Conservation (phyloP, 2,888 invertebrate genomes). For the Lepidocyrtoides sp. region DNA sequence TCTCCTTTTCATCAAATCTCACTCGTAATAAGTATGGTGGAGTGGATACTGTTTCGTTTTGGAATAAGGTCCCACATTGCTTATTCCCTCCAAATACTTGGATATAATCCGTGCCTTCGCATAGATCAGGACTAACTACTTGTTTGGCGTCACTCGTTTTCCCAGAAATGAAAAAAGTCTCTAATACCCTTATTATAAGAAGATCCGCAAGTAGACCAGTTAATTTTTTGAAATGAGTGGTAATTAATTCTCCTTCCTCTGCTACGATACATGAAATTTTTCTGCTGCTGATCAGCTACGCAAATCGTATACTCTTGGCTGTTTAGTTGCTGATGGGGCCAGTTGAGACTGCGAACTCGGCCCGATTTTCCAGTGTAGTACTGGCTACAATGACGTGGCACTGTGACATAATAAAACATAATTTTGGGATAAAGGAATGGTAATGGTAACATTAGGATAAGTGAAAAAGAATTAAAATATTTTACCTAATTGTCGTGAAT, state of each 20-base stretch:
- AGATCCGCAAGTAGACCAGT: slow-evolving; percentile 52
- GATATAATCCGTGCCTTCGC: slow-evolving; percentile 41
- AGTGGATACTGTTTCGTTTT: neutral
- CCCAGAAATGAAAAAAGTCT: slow-evolving; percentile 64
- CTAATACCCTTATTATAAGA: neutral
- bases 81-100: slow-evolving; percentile 70
- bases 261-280: neutral
- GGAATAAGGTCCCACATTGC: slow-evolving; percentile 69
- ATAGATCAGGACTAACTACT: neutral
- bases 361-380: slow-evolving; percentile 11
- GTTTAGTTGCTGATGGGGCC: slow-evolving; percentile 71
- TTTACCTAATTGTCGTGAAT: slow-evolving; percentile 62
- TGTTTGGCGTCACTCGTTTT: neutral
- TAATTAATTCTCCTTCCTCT: slow-evolving; percentile 4
- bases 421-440: too few species aligned
- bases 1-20: slow-evolving; percentile 63
- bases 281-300: slow-evolving; percentile 6
- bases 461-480: too few species aligned
- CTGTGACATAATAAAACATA: too few species aligned
- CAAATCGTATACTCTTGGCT: slow-evolving; percentile 68
- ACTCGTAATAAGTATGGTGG: slow-evolving; percentile 63
- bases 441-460: too few species aligned
- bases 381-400: slow-evolving; percentile 68
- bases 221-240: neutral
- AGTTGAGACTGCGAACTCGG: slow-evolving; percentile 63